These are phyloP conservation scores for Cheiracanthium punctorium DNA, from an alignment of 2,888 invertebrate genomes.

Conservation along the genomic window DNA sequence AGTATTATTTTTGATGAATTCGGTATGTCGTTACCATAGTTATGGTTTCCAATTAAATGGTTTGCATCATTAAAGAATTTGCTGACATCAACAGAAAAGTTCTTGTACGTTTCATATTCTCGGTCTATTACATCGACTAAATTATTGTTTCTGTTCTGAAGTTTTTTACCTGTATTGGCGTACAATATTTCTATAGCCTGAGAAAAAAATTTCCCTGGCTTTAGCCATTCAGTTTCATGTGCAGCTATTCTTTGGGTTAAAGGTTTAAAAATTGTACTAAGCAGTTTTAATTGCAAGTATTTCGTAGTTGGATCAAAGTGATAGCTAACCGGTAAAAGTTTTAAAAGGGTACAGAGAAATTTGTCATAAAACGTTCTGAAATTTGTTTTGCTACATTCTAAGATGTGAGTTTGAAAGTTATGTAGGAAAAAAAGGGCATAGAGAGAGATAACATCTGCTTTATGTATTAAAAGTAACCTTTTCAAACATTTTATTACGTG, in stretches of 20 bases:
- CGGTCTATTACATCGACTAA: neutral
- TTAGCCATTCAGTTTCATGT: neutral
- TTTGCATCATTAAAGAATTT: neutral
- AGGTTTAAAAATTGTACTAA: neutral
- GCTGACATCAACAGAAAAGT: neutral
- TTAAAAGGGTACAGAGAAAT: neutral
- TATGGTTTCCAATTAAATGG: neutral
- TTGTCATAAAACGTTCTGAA: neutral
- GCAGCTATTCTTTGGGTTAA: neutral
- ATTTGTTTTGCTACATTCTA: neutral
- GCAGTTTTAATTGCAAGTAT: neutral
- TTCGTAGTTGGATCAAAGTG: neutral
- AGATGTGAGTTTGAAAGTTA: neutral
- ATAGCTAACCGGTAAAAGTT: neutral
- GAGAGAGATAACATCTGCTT: no score
- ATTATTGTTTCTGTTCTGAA: neutral
- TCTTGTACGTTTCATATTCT: neutral
- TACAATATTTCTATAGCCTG: constrained; percentile 4
- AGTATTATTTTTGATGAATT: neutral
- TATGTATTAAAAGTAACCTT: no score
- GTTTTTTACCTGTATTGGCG: neutral
- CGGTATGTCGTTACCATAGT: neutral
- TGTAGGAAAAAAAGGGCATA: no score
- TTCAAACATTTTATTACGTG: no score
- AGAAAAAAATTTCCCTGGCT: neutral